Conservation (phyloP, 2,113 vertebrate genomes). For the Apteryx mantelli region DNA sequence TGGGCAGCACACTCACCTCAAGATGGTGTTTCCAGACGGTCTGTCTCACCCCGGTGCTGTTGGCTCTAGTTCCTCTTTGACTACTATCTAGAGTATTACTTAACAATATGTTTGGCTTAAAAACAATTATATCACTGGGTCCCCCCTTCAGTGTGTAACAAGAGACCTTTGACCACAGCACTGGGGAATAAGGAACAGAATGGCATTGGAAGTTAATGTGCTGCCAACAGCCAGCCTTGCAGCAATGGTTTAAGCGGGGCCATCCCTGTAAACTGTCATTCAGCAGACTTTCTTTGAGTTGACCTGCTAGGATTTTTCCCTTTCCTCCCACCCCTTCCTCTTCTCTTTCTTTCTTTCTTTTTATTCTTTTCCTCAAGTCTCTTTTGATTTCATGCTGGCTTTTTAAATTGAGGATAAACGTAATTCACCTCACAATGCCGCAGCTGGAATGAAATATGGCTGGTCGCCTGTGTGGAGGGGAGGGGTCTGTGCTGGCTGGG, state of each 20-base stretch:
- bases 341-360: conserved; percentile 54
- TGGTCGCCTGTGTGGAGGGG: conserved; percentile 58
- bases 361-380: conserved; percentile 66
- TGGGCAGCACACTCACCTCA: not conserved
- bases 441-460: conserved; percentile 82
- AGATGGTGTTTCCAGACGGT: conserved; percentile 6
- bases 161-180: conserved; percentile 39
- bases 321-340: conserved; percentile 43
- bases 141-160: conserved; percentile 31
- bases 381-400: conserved; percentile 86
- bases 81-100: not conserved
- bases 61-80: conserved; percentile 25
- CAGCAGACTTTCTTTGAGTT: conserved; percentile 53
- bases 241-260: conserved; percentile 58
- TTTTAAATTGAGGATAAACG: conserved; percentile 87
- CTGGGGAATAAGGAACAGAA: conserved; percentile 43
- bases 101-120: conserved; percentile 46
- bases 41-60: conserved; percentile 12
- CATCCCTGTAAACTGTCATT: conserved; percentile 63
- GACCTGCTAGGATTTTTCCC: conserved; percentile 63
- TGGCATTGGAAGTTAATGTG: conserved; percentile 35
- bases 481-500: conserved; percentile 56
- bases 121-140: conserved; percentile 23
- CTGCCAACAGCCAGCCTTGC: conserved; percentile 54
- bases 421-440: conserved; percentile 81